Evolutionary conservation across 2,113 vertebrate genomes (phyloP).

Genomic region (Paradoxurus hermaphroditus): DNA sequence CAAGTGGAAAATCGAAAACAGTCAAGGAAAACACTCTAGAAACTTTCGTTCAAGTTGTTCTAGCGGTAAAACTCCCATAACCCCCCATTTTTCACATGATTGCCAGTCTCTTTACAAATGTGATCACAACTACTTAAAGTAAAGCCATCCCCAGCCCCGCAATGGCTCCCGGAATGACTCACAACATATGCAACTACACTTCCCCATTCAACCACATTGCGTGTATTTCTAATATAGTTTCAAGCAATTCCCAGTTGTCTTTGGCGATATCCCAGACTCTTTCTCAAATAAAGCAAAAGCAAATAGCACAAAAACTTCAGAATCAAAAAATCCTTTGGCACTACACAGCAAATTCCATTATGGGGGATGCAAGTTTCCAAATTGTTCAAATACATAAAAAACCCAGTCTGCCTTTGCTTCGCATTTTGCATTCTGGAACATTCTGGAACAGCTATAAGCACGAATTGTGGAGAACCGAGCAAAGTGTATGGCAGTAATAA

Average conservation of each 20-base stretch:
- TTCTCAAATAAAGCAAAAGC: constrained; percentile 55
- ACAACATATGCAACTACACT: neutral
- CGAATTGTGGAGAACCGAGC: neutral
- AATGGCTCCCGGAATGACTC: neutral
- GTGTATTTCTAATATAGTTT: constrained; percentile 30
- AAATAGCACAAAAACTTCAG: constrained; percentile 46
- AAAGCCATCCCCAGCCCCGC: neutral
- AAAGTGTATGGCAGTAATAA: neutral
- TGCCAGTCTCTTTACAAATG: neutral
- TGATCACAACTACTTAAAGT: neutral
- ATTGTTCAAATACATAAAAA: constrained; percentile 47
- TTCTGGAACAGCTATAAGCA: neutral
- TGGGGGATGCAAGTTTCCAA: constrained; percentile 34
- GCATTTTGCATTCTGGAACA: constrained; percentile 4
- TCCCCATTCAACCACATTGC: neutral
- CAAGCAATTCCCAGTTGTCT: constrained; percentile 32
- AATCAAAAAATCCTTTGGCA: constrained; percentile 51
- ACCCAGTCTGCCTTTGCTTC: neutral
- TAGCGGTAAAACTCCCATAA: neutral
- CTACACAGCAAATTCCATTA: constrained; percentile 37
- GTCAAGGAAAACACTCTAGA: constrained; percentile 15
- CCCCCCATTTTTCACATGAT: neutral
- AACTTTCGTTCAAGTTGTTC: neutral
- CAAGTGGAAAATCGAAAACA: neutral
- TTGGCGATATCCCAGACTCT: constrained; percentile 50